Base-by-base conservation (phyloP, 2,113 vertebrate genomes). In the Chloebia gouldiae region DNA sequence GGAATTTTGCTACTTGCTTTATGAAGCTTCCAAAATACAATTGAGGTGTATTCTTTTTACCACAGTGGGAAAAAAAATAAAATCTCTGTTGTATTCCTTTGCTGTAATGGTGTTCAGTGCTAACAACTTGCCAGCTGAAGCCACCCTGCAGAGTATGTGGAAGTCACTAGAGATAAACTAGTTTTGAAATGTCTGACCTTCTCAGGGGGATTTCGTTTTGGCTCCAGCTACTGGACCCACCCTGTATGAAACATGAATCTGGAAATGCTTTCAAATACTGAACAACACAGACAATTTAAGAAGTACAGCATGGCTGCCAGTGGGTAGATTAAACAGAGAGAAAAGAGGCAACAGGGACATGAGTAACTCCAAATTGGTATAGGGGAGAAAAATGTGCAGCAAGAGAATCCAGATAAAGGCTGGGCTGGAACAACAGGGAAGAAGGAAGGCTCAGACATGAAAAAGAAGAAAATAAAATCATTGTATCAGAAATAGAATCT, bases 381-480 rank as follows among this genome's bases (percentile, higher is more conserved):
- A 42, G 60, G 5, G 33, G 47, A 72, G 39, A 54, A 86, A 90
- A 81, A 72, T 39, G 35, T 81, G 49, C 54, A 56, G 69, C 31
- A 53, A 76, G 56, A 71, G 57, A 85, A 81, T 92, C 81, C 57
- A 65, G 63, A 83, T 60, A 63, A 86, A 89, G 63, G 59, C 13
- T 6, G 33, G 18, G 30, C 22, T 91, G 50, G 54, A 24, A 56
- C 4, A 22, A 66, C 30, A 40, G 25, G 13, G 72, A 73, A 73
- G 61, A 92, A 86, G 30, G 90, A 92, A 85, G 57, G 22, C 21
- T 75, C 35, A 15, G 56, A 45, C 22, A 53, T 27, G 50, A 53
- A n/a, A 90, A 93, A 91, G 66, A 83, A 77, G 54, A 94, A 95
- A 95, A 96, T 95, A 93, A 94, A 93, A 86, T 75, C 25, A 59